Conservation (phyloP, 2,113 vertebrate species). For the Panthera uncia region DNA sequence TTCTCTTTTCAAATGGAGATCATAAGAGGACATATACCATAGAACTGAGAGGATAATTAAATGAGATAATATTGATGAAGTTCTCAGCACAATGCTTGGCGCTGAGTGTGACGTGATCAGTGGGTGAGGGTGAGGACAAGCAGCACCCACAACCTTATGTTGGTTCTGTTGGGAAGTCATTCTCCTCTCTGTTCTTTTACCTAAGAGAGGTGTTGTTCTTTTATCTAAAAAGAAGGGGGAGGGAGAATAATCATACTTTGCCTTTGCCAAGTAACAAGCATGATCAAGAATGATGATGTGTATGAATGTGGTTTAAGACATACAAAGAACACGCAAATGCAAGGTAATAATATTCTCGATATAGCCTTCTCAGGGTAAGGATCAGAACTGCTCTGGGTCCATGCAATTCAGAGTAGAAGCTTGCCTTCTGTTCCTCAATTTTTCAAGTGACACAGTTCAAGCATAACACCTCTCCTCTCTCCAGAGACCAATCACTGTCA, state of each 20-base stretch:
- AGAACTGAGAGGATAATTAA: background rate
- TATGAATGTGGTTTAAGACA: background rate
- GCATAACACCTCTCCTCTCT: conserved; percentile 61
- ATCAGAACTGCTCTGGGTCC: background rate
- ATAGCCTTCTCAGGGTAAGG: background rate
- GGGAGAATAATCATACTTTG: background rate
- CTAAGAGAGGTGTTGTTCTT: background rate
- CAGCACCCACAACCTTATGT: background rate
- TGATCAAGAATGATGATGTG: background rate
- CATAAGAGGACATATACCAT: background rate
- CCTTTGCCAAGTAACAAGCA: background rate
- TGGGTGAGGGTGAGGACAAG: background rate
- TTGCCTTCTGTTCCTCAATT: background rate
- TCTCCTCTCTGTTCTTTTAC: background rate
- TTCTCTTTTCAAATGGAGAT: background rate
- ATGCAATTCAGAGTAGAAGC: background rate
- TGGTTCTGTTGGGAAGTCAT: background rate
- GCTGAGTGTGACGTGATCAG: background rate
- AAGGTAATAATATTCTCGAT: background rate
- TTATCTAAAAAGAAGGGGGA: background rate
- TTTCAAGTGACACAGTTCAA: conserved; percentile 21
- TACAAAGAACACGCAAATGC: background rate
- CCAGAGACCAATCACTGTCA: conserved; percentile 68
- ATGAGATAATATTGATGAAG: background rate
- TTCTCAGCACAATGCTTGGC: background rate